phyloP scores from a whole-genome alignment of 2,888 invertebrate species.

The Mellilla xanthometata region DNA sequence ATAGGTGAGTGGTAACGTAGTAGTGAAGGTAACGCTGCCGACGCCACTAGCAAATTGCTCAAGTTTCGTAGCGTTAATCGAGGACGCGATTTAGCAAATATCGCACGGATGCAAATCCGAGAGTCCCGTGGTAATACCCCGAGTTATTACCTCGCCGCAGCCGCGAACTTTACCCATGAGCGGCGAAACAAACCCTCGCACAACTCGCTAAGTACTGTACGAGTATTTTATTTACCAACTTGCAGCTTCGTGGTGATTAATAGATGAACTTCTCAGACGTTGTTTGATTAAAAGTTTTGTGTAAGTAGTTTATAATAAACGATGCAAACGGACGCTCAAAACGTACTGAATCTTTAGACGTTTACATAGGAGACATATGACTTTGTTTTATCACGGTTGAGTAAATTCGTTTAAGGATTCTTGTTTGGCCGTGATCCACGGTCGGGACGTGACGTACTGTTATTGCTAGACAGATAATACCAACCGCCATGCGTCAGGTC shows the following conservation, averaged over 20 bases:
- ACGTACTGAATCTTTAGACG: no score
- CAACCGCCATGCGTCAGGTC: constrained; percentile 21
- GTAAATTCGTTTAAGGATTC: constrained; percentile 4
- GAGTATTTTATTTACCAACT: constrained; percentile 13
- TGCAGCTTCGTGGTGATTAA: constrained; percentile 8
- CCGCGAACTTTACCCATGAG: constrained; percentile 36
- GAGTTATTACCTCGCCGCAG: constrained; percentile 39
- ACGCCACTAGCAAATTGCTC: constrained; percentile 43
- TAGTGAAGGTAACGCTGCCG: constrained; percentile 28
- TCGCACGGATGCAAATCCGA: constrained; percentile 47
- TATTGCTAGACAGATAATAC: constrained; percentile 20
- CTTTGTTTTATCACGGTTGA: constrained; percentile 1
- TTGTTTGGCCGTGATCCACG: constrained; percentile 14
- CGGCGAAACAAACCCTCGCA: constrained; percentile 24
- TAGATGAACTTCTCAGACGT: constrained; percentile 12
- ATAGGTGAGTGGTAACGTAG: no score
- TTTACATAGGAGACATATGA: no score
- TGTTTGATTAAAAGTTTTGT: constrained; percentile 3
- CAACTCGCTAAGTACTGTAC: constrained; percentile 1
- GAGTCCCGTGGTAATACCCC: constrained; percentile 35
- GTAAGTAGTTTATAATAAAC: no score
- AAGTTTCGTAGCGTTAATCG: constrained; percentile 47
- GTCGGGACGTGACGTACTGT: constrained; percentile 20
- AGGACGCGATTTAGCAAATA: constrained; percentile 48
- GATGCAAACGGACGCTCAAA: no score